Evolutionary conservation across 1,140 invertebrate genomes (phyloP), one percentile per base, ranked within the genome.

Genomic region (Leptestheria dahalacensis): DNA sequence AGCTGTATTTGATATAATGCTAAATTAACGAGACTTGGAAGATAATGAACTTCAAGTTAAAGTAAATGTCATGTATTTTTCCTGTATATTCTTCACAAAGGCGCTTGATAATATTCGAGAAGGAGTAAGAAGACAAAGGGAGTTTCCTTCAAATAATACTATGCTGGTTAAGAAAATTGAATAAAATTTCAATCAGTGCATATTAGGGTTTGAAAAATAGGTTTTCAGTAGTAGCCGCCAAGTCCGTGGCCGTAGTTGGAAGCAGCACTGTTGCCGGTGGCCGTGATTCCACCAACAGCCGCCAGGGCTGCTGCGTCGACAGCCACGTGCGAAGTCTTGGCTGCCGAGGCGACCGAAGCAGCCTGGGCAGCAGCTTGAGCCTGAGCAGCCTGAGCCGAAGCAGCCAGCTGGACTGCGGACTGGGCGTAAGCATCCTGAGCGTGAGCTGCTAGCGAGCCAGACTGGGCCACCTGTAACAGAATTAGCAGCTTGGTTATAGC

Each of bases 191-290:
- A 41, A 15, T 41, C 15, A 41, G 6, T 9, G 6, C 6, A 15
- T 41, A 9, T 41, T 41, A 6, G 15, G 15, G 33, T 41, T 9
- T 9, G 33, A 9, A 15, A 41, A 41, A 15, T 41, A 41, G 33
- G 6, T 9, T 9, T 41, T 41, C 15, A 41, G 33, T 41, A 41
- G 33, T 41, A 41, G 33, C 15, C 6, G 33, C 53, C 53, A 33
- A 18, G 12, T 58, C 57, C 57, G 46, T 47, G n/a, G 25, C 57
- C 57, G n/a, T 41, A 58, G 46, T 50, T 50, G 57, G 57, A 26
- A n/a, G 21, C 57, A 18, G 57, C 57, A 28, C 46, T 50, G 24
- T 23, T 28, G 12, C 57, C 57, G 24, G 26, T 28, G 20, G 57
- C n/a, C 4, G 21, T 48, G 57, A 58, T 58, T 10, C 57, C 57